phyloP scores from a whole-genome alignment of 2,888 invertebrate genomes.

The Tenthredo livida region DNA sequence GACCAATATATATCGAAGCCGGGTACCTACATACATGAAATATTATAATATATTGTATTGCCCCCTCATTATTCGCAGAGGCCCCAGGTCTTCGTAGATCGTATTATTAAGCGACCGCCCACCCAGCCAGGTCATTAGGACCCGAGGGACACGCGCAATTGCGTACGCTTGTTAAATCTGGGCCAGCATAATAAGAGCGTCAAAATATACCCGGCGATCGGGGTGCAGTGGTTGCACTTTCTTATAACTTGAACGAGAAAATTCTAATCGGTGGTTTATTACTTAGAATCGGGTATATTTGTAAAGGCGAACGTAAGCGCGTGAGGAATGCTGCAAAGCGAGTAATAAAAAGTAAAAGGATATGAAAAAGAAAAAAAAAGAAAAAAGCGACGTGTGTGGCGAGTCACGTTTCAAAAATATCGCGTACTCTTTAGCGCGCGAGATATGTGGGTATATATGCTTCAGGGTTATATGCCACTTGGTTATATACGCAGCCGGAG shows the following conservation, averaged over 20 bases:
- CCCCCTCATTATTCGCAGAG: background rate
- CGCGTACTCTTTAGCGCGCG: background rate
- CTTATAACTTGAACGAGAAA: background rate
- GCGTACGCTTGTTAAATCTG: background rate
- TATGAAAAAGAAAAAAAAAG: no score
- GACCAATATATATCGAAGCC: background rate
- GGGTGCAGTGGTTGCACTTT: background rate
- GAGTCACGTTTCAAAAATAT: slow-evolving; percentile 40
- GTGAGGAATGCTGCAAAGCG: slow-evolving; percentile 2
- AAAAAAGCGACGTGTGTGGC: background rate
- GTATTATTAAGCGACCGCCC: slow-evolving; percentile 44
- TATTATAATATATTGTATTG: background rate
- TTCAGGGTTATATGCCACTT: background rate
- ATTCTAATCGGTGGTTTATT: background rate
- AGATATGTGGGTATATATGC: background rate
- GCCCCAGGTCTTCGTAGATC: slow-evolving; percentile 16
- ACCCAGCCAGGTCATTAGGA: slow-evolving; percentile 41
- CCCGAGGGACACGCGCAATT: slow-evolving; percentile 14
- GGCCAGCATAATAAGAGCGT: background rate
- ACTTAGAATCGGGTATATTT: slow-evolving; percentile 1
- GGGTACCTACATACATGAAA: background rate
- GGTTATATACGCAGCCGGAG: background rate
- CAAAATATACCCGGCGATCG: background rate
- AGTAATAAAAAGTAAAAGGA: background rate
- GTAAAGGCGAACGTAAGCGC: background rate